Percentiles rank a stretch among this genome's conserved stretches.
Conservation (phyloP, 2,888 invertebrate species). For the Acleris holmiana region DNA sequence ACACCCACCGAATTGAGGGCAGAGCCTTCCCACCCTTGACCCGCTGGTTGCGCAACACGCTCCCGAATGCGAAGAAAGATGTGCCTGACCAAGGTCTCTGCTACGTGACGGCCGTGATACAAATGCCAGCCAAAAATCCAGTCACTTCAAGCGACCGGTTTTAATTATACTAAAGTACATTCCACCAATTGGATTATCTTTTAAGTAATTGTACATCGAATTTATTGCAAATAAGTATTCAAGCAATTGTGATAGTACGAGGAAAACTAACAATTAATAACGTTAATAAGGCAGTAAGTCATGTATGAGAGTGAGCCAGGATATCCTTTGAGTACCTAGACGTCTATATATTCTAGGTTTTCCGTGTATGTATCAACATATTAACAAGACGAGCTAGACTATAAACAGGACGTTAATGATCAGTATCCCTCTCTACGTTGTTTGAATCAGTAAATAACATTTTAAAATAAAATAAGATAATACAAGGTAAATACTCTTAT, state of each 20-base stretch:
- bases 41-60: conserved; percentile 61
- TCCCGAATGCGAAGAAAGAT: conserved; percentile 60
- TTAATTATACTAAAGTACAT: background rate
- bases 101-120: conserved; percentile 61
- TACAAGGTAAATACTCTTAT: no score
- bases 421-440: no score
- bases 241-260: conserved; percentile 6
- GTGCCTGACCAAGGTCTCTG: conserved; percentile 60
- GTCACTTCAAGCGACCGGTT: conserved; percentile 5
- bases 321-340: background rate
- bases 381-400: no score
- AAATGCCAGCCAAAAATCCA: conserved; percentile 47
- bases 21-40: conserved; percentile 76
- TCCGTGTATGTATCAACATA: no score
- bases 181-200: no score
- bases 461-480: no score
- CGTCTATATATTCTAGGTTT: no score
- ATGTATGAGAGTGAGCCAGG: background rate
- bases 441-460: no score
- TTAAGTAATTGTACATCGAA: background rate
- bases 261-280: conserved; percentile 17
- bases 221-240: background rate
- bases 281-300: background rate
- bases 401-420: no score
- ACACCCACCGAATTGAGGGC: conserved; percentile 61